Conservation (phyloP, 2,888 invertebrate genomes). For the Troides helena region DNA sequence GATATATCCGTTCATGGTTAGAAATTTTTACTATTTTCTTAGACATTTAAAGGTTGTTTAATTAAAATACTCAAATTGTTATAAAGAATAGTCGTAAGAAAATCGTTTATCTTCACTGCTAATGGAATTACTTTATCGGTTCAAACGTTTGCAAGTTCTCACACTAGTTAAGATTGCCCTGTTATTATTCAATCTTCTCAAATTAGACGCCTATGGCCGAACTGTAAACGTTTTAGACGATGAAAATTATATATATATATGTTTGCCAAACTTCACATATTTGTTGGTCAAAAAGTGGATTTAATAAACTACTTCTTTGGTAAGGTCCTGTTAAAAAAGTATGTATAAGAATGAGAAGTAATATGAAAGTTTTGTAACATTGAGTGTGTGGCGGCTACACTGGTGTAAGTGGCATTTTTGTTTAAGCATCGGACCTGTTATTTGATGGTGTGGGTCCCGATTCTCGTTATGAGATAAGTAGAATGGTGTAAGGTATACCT, state of each 20-base stretch:
- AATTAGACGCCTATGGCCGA: conserved; percentile 5
- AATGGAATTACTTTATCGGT: conserved; percentile 7
- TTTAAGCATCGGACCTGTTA: conserved; percentile 21
- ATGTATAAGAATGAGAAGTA: not conserved
- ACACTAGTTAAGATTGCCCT: conserved; percentile 14
- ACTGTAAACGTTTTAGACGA: conserved; percentile 9
- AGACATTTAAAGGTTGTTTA: too few species aligned
- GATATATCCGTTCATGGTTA: not conserved
- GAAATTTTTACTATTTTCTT: not conserved
- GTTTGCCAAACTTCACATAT: not conserved
- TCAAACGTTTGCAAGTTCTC: conserved; percentile 9
- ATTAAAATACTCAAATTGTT: not conserved
- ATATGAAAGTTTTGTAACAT: too few species aligned
- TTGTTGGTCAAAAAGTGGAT: too few species aligned
- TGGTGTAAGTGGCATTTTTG: conserved; percentile 16
- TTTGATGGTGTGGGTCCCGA: conserved; percentile 36
- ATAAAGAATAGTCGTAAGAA: not conserved
- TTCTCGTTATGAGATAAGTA: conserved; percentile 32
- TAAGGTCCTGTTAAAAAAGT: not conserved
- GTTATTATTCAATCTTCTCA: conserved; percentile 20
- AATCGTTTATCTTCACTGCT: conserved; percentile 2
- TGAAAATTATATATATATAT: not conserved
- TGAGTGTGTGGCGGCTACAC: not conserved
- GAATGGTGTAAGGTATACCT: conserved; percentile 44
- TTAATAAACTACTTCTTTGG: not conserved